These are phyloP conservation scores for Chalcis sispes DNA, from an alignment of 2,888 invertebrate genomes.

Conservation along the genomic window DNA sequence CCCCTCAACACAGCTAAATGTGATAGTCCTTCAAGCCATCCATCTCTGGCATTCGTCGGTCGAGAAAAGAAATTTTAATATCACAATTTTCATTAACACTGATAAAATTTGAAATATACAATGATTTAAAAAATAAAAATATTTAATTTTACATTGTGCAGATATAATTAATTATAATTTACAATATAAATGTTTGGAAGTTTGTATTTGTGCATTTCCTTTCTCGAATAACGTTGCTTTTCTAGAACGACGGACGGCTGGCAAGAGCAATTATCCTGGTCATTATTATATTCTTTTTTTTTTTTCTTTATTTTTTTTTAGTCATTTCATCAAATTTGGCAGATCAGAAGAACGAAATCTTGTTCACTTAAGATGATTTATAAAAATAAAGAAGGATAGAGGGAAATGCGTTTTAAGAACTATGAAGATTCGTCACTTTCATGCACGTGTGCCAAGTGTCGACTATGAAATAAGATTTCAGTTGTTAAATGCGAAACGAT, in stretches of 20 bases:
- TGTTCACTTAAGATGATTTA: constrained; percentile 20
- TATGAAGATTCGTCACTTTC: constrained; percentile 23
- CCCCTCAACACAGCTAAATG: constrained; percentile 74
- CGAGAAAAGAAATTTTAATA: constrained; percentile 40
- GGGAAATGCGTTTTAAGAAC: constrained; percentile 35
- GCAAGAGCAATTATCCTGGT: constrained; percentile 46
- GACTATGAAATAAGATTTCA: constrained; percentile 5
- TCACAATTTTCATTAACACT: constrained; percentile 13
- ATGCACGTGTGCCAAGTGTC: not conserved
- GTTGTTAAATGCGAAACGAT: constrained; percentile 16
- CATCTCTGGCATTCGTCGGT: constrained; percentile 13
- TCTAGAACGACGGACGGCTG: constrained; percentile 30
- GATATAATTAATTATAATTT: not conserved
- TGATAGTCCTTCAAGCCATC: constrained; percentile 53
- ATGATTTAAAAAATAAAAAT: constrained; percentile 4
- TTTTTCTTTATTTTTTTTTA: too few species aligned
- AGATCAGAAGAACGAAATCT: constrained; percentile 43
- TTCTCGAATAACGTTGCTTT: constrained; percentile 34
- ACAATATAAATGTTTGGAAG: constrained; percentile 14
- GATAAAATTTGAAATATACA: constrained; percentile 6
- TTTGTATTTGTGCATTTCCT: constrained; percentile 37
- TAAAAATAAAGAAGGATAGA: constrained; percentile 17
- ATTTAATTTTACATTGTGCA: constrained; percentile 5
- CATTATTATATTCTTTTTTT: constrained; percentile 43
- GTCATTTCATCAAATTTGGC: constrained; percentile 53